Percentiles rank a stretch among this genome's conserved stretches.
Conservation (phyloP, 2,888 invertebrate species). For the Clistopyga incitator region DNA sequence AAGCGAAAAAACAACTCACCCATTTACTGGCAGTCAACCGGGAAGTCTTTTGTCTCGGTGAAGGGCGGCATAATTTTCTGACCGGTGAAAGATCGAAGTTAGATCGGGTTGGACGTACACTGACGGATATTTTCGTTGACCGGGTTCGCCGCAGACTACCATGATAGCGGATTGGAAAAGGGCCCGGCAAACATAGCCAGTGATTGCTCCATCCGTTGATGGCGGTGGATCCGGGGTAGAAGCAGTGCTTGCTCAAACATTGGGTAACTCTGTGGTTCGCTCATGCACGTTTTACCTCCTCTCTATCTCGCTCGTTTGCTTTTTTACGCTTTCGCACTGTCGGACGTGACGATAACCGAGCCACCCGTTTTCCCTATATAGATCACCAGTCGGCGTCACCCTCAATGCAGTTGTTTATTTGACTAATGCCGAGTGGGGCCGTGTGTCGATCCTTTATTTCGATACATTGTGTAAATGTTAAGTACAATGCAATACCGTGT, state of each 20-base stretch:
- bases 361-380: background rate
- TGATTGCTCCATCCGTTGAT: constrained; percentile 38
- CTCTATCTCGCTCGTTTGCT: constrained; percentile 15
- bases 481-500: background rate
- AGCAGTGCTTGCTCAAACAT: constrained; percentile 34
- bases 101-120: no score
- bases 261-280: constrained; percentile 32
- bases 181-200: constrained; percentile 27
- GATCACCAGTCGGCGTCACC: background rate
- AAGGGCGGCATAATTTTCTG: no score
- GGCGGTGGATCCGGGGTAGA: background rate
- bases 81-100: background rate
- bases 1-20: no score
- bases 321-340: constrained; percentile 13
- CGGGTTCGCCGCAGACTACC: constrained; percentile 7
- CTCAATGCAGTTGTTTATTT: constrained; percentile 18
- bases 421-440: constrained; percentile 20
- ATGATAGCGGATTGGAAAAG: constrained; percentile 32
- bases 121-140: constrained; percentile 32
- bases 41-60: no score
- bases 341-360: background rate
- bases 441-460: constrained; percentile 3
- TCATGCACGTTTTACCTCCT: constrained; percentile 21
- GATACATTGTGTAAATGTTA: constrained; percentile 10
- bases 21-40: no score